A percentile compares a stretch with the other conserved stretches of the same genome.
phyloP scores from a whole-genome alignment of 2,797 vertebrate genomes.

The Thripadectes ignobilis region DNA sequence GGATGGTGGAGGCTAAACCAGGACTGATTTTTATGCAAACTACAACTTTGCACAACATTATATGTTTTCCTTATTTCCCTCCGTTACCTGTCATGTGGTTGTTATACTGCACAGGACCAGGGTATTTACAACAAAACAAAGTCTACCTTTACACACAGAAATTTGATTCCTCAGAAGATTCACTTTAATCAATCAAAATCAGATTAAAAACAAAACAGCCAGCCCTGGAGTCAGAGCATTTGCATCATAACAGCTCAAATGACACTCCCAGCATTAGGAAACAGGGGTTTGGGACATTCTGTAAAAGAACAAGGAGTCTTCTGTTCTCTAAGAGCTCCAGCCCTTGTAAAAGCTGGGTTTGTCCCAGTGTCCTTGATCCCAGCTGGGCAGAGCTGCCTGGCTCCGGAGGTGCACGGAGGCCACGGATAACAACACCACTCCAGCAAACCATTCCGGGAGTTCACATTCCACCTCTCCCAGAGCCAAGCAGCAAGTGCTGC shows the following conservation, averaged over 20 bases:
- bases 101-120: not conserved
- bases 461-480: not conserved
- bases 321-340: not conserved
- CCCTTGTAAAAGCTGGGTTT: not conserved
- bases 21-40: not conserved
- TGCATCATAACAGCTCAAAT: not conserved
- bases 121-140: not conserved
- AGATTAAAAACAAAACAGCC: not conserved
- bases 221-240: not conserved
- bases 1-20: not conserved
- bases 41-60: not conserved
- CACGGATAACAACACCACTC: not conserved
- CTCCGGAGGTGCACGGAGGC: not conserved
- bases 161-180: not conserved
- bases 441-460: not conserved
- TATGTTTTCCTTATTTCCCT: not conserved
- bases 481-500: not conserved
- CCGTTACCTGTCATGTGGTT: not conserved
- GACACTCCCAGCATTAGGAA: not conserved
- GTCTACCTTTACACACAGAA: not conserved
- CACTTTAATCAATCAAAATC: not conserved
- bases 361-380: slow-evolving; percentile 31
- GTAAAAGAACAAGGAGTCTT: not conserved
- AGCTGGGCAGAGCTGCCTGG: not conserved
- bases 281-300: not conserved